Evolutionary conservation across 2,113 vertebrate genomes (phyloP).

Genomic region (Dinomys branickii): DNA sequence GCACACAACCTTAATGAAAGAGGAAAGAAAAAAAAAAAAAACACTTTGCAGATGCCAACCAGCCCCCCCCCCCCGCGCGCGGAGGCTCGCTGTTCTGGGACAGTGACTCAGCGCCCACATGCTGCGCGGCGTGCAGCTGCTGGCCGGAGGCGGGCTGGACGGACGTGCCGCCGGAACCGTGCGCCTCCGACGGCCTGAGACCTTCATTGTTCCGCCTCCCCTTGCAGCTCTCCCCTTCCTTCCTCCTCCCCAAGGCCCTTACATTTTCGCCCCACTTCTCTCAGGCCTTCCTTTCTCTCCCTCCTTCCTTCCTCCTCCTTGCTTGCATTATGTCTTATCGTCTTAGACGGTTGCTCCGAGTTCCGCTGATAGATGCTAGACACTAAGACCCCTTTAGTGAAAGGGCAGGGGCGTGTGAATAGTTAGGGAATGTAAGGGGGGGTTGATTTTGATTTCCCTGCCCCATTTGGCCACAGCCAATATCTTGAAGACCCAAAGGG

Average conservation of each 20-base stretch:
- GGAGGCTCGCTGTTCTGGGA: slow-evolving; percentile 61
- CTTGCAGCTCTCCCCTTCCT: slow-evolving; percentile 66
- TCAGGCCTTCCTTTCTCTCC: slow-evolving; percentile 27
- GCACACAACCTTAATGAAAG: slow-evolving; percentile 80
- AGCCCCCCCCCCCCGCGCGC: slow-evolving; percentile 25
- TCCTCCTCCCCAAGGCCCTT: slow-evolving; percentile 64
- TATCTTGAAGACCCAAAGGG: background rate
- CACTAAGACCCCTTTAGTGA: background rate
- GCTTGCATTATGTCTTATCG: slow-evolving; percentile 43
- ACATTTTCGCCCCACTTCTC: slow-evolving; percentile 36
- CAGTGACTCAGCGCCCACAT: slow-evolving; percentile 82
- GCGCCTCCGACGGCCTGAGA: slow-evolving; percentile 57
- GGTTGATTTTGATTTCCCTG: background rate
- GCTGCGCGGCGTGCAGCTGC: slow-evolving; percentile 78
- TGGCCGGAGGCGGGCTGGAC: slow-evolving; percentile 59
- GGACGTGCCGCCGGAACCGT: slow-evolving; percentile 80
- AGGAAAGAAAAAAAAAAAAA: slow-evolving; percentile 61
- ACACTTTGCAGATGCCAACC: slow-evolving; percentile 74
- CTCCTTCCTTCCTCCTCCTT: slow-evolving; percentile 51
- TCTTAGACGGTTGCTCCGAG: background rate
- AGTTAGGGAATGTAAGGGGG: background rate
- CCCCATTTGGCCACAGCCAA: background rate
- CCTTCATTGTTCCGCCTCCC: slow-evolving; percentile 74
- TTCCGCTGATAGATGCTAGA: background rate
- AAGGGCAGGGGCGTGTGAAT: background rate